Conservation (phyloP, 35 echinoderm and acorn worm species). For the Lytechinus pictus region DNA sequence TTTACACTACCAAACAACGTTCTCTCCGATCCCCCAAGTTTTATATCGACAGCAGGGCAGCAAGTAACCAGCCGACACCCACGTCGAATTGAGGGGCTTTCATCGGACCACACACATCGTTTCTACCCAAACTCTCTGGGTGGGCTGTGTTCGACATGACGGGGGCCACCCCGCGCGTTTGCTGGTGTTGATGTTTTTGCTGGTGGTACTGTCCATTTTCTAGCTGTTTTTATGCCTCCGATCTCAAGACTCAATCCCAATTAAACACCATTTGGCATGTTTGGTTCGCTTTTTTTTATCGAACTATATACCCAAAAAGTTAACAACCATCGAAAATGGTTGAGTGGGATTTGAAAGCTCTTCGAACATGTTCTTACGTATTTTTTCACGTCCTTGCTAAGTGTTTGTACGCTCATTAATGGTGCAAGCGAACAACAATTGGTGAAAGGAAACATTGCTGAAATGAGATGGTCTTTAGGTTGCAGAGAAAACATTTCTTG, state of each 20-base stretch:
- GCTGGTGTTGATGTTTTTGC: background rate
- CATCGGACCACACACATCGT: conserved; percentile 32
- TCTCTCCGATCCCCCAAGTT: background rate
- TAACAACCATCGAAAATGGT: conserved; percentile 24
- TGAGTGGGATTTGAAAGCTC: background rate
- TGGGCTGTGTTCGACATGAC: background rate
- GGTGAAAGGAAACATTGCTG: no score
- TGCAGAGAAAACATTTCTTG: no score
- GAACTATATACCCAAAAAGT: background rate
- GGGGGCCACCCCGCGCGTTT: conserved; percentile 21
- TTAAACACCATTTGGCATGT: background rate
- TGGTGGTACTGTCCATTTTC: background rate
- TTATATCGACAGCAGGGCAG: background rate
- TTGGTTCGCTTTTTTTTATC: background rate
- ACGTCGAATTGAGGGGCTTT: background rate
- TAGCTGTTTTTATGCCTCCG: background rate
- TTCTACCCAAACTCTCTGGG: conserved; percentile 19
- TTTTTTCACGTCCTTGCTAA: background rate
- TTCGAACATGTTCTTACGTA: background rate
- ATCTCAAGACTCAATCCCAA: background rate
- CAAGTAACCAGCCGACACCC: background rate
- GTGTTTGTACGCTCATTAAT: background rate
- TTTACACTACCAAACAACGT: no score
- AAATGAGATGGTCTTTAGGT: no score
- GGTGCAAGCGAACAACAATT: no score